Base-by-base conservation (phyloP, 1,140 invertebrate species). In the Diploscapter pachys region DNA sequence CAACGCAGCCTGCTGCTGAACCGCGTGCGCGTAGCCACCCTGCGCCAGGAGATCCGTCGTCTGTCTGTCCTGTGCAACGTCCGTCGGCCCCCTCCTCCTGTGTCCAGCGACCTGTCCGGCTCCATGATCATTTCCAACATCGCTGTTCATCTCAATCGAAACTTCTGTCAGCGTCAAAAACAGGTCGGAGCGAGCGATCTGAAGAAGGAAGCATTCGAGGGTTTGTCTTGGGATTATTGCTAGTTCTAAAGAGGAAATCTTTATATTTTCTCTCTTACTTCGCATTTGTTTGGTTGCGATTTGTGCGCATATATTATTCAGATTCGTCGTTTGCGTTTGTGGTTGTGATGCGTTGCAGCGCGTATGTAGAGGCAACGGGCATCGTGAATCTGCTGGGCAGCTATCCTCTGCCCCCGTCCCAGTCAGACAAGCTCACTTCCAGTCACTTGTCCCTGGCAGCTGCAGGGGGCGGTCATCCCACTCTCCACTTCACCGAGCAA, bases 401-500 rank as follows among this genome's bases (percentile, higher is more conserved):
- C 31, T 31, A 31, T 31, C 31, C 31, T 31, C 31, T 0, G 31
- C 31, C 31, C 31, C 1, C 31, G 31, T 31, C 1, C 31, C 31
- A 31, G 1, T 31, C 31, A 1, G 31, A 31, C 31, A 31, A 31
- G 0, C 31, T 31, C 31, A 0, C 50, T 57, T 9, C 61, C 4
- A 57, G 56, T 13, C 67, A 54, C 9, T 57, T 69, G 11, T 8
- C 55, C 56, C 55, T 55, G 8, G 54, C 8, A 4, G 54, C n/a
- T 48, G 53, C 54, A 51, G 59, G 61, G 54, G 67, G 61, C 31
- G 61, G 55, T 3, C 50, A 11, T 4, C 55, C 56, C 13, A 69
- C 57, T 11, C 48, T 76, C 6, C 68, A 75, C 57, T 76, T 76
- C 49, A 50, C 54, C 5, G 68, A 76, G 48, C 71, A 76, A 49